Evolutionary conservation across 2,113 vertebrate genomes (phyloP).

Genomic region (Pseudois nayaur): DNA sequence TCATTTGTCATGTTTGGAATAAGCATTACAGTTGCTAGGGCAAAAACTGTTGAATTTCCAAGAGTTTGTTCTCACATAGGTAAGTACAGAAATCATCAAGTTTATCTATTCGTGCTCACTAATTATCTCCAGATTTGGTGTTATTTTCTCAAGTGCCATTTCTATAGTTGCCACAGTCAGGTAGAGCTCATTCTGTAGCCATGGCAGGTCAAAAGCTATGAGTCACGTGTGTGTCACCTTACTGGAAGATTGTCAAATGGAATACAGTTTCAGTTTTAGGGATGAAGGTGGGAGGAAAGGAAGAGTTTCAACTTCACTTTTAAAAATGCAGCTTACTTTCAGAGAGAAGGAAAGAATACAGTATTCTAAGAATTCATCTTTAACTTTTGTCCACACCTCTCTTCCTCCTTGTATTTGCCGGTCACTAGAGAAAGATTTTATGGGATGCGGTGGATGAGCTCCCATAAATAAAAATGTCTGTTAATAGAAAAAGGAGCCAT

Average conservation of each 20-base stretch:
- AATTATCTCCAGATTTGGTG: slow-evolving; percentile 14
- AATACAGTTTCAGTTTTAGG: slow-evolving; percentile 53
- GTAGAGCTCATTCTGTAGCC: slow-evolving; percentile 35
- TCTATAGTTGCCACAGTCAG: neutral
- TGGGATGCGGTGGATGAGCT: neutral
- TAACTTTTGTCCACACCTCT: neutral
- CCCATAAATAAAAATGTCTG: neutral
- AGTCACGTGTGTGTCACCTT: neutral
- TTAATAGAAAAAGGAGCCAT: neutral
- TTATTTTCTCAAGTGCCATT: neutral
- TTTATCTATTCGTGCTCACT: neutral
- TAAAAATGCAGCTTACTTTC: slow-evolving; percentile 6
- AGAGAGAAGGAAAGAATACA: neutral
- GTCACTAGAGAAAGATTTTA: neutral
- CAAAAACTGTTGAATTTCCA: slow-evolving; percentile 35
- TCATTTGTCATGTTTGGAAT: slow-evolving; percentile 44
- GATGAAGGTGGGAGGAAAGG: slow-evolving; percentile 42
- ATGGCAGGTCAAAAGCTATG: neutral
- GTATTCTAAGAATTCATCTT: neutral
- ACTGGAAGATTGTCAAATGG: slow-evolving; percentile 18
- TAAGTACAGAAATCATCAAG: neutral
- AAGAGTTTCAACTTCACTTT: neutral
- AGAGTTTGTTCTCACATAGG: slow-evolving; percentile 39
- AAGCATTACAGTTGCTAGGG: slow-evolving; percentile 26
- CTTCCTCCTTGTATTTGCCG: neutral